Conservation (phyloP, 2,113 vertebrate genomes). For the Tiliqua scincoides region DNA sequence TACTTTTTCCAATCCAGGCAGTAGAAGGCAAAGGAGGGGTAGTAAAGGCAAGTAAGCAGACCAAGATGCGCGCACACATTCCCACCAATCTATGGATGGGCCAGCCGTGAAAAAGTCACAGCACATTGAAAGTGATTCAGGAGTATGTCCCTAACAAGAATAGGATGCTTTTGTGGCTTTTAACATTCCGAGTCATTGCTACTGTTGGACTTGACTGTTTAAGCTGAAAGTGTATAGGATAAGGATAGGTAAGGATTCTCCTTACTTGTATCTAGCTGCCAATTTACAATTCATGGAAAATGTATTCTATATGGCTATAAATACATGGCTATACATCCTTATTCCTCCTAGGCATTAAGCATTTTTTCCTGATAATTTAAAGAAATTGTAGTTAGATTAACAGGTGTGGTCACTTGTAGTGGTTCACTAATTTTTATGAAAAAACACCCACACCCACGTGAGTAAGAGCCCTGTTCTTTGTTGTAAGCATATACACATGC, state of each 20-base stretch:
- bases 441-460: slow-evolving; percentile 34
- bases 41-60: no score
- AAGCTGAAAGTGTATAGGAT: not conserved
- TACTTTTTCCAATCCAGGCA: no score
- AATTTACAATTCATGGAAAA: not conserved
- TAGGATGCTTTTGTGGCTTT: not conserved
- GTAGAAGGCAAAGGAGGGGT: no score
- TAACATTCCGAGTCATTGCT: not conserved
- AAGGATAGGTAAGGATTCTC: no score
- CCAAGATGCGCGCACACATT: no score
- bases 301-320: not conserved
- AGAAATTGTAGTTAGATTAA: slow-evolving; percentile 20
- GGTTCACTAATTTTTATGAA: slow-evolving; percentile 53
- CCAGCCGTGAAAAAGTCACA: no score
- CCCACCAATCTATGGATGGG: no score
- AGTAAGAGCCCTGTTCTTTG: slow-evolving; percentile 34
- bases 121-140: not conserved
- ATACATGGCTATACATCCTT: not conserved
- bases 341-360: slow-evolving; percentile 35
- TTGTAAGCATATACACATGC: slow-evolving; percentile 9
- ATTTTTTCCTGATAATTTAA: not conserved
- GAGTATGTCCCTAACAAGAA: not conserved
- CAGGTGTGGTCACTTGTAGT: slow-evolving; percentile 25
- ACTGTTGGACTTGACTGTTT: not conserved
- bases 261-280: not conserved